Base-by-base conservation (phyloP, 1,140 invertebrate genomes). In the Triops longicaudatus region DNA sequence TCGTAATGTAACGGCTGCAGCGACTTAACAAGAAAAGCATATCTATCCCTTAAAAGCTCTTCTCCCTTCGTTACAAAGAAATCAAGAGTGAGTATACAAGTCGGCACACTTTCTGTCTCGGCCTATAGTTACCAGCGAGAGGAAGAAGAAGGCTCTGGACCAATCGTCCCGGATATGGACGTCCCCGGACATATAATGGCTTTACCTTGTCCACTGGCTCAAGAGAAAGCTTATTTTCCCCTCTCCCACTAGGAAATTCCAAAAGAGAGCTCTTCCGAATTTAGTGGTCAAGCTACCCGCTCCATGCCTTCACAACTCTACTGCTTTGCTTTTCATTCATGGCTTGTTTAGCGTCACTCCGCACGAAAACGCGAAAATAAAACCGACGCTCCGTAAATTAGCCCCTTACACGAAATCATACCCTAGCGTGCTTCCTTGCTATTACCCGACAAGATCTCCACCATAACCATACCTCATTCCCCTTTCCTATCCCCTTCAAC, bases 1-100 rank as follows among this genome's bases (percentile, higher is more conserved):
- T 14, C 17, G 14, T 22, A 17, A n/a, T 22, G 50, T 63, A 63
- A 63, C 50, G 50, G 50, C n/a, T 63, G 14, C 31, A 4, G 31
- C 50, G 50, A 63, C 50, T 63, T 63, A 63, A 63, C 50, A 63
- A 63, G 50, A 63, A 63, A 63, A 63, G 50, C 50, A 63, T 63
- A 63, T 63, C 50, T 63, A 63, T 63, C 50, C 31, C 50, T 63
- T 63, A 63, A 63, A 63, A 63, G 50, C 50, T 37, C 31, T 7
- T 37, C 14, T 63, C 50, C 17, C 50, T 63, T 63, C 50, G 50
- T 63, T 63, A 63, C 50, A 63, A 63, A 63, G 50, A 63, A 63
- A 63, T 63, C 50, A 14, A 63, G 50, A 63, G 50, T 63, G 50
- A 63, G 50, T 63, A 63, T 63, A 63, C 50, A 63, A 63, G 50